These are phyloP conservation scores for Petrocephalus microphthalmus DNA, from an alignment of 2,113 vertebrate species.

Conservation along the genomic window DNA sequence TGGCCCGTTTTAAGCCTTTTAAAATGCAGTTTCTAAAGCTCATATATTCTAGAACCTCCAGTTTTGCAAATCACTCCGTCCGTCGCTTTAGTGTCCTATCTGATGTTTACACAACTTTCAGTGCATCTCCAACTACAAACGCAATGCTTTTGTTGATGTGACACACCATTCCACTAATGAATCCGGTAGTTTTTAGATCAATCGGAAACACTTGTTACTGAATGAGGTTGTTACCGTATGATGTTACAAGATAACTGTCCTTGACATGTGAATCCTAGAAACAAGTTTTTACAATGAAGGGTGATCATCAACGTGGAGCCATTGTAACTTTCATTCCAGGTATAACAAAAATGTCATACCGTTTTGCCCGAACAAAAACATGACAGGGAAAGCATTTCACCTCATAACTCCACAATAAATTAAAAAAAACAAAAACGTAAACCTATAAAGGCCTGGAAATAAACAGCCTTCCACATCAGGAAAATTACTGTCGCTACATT, in stretches of 20 bases:
- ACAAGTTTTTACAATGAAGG: neutral
- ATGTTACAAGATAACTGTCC: neutral
- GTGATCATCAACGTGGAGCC: neutral
- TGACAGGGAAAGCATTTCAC: neutral
- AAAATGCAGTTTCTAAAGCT: neutral
- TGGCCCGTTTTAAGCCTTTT: neutral
- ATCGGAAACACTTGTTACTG: neutral
- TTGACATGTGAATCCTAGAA: neutral
- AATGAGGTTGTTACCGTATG: too few relatives aligned
- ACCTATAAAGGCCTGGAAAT: neutral
- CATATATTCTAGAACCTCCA: neutral
- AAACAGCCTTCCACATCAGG: neutral
- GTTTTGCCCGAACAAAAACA: neutral
- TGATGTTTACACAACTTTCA: constrained; percentile 49
- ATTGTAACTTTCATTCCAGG: neutral
- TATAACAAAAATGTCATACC: neutral
- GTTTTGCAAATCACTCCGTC: constrained; percentile 32
- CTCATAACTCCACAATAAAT: neutral
- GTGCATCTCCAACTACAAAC: neutral
- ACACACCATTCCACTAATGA: neutral
- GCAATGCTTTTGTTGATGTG: neutral
- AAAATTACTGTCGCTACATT: neutral
- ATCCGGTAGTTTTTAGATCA: neutral
- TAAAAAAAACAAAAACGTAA: neutral
- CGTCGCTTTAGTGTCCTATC: constrained; percentile 30